These are phyloP conservation scores for Mus spicilegus DNA, from an alignment of 2,113 vertebrate genomes.

Conservation along the genomic window DNA sequence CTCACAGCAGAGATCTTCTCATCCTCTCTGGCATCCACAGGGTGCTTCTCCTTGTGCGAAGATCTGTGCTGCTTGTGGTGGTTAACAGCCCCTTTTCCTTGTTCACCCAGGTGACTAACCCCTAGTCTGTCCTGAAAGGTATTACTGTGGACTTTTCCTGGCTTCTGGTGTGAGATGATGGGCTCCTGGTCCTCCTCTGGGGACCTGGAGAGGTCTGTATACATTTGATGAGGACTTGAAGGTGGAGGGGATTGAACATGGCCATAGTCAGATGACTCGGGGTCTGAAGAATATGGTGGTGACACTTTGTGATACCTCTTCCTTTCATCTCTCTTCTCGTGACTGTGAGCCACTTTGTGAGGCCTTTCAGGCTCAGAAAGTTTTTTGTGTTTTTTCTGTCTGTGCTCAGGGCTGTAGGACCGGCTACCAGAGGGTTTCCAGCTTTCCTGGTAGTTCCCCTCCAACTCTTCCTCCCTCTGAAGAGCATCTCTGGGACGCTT, in stretches of 20 bases:
- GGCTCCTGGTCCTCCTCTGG: constrained; percentile 84
- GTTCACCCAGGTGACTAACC: constrained; percentile 73
- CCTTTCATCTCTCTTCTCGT: constrained; percentile 82
- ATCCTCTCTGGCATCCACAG: constrained; percentile 74
- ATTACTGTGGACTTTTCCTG: constrained; percentile 80
- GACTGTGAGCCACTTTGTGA: constrained; percentile 72
- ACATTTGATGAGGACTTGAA: constrained; percentile 86
- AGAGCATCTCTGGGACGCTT: constrained; percentile 89
- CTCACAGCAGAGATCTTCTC: constrained; percentile 75
- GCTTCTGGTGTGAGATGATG: constrained; percentile 71
- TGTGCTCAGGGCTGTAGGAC: constrained; percentile 82
- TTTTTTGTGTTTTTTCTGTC: constrained; percentile 85
- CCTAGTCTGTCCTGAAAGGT: constrained; percentile 83
- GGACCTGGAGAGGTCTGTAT: constrained; percentile 80
- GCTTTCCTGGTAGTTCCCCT: constrained; percentile 85
- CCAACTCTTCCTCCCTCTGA: constrained; percentile 86
- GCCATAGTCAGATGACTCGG: constrained; percentile 87
- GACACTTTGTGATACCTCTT: constrained; percentile 85
- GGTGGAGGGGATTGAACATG: constrained; percentile 90
- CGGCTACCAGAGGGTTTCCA: constrained; percentile 88
- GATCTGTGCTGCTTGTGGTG: constrained; percentile 89
- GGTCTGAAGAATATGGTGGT: constrained; percentile 86
- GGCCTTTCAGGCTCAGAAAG: constrained; percentile 82
- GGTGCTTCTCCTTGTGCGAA: constrained; percentile 86
- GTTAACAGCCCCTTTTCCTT: constrained; percentile 86